These are phyloP conservation scores for Drosophila oshimai DNA, from an alignment of 1,140 invertebrate species.

Conservation along the genomic window DNA sequence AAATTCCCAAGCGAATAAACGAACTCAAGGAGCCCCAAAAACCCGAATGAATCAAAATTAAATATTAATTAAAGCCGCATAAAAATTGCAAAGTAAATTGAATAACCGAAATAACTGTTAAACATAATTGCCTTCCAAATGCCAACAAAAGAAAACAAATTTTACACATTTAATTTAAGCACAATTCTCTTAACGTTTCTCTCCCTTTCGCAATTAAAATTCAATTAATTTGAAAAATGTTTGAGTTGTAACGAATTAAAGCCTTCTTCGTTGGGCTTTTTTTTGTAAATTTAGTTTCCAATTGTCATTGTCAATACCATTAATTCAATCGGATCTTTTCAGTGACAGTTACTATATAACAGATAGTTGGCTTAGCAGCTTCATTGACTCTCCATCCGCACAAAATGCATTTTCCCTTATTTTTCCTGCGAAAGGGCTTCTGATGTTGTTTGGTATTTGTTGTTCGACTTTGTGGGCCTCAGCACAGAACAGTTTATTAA, in stretches of 20 bases:
- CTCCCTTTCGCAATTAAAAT: constrained; percentile 53
- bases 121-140: constrained; percentile 6
- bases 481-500: constrained; percentile 50
- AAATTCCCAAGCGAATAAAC: neutral
- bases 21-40: neutral
- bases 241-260: constrained; percentile 26
- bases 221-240: constrained; percentile 54
- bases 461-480: constrained; percentile 28
- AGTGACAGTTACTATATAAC: neutral
- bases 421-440: constrained; percentile 15
- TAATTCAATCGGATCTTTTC: constrained; percentile 32
- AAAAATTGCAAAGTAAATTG: constrained; percentile 38
- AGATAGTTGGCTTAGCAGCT: constrained; percentile 17
- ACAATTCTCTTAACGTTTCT: neutral
- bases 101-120: constrained; percentile 18
- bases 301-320: constrained; percentile 51
- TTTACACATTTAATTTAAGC: constrained; percentile 45
- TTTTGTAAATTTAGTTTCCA: constrained; percentile 9
- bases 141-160: constrained; percentile 23
- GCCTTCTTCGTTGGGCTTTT: constrained; percentile 2
- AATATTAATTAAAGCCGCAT: constrained; percentile 31
- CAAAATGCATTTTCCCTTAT: constrained; percentile 25
- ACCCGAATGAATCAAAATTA: constrained; percentile 41
- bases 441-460: constrained; percentile 40
- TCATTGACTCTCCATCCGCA: constrained; percentile 14